Conservation (phyloP, 2,888 invertebrate genomes). For the Scaptomyza cyrtandrae region DNA sequence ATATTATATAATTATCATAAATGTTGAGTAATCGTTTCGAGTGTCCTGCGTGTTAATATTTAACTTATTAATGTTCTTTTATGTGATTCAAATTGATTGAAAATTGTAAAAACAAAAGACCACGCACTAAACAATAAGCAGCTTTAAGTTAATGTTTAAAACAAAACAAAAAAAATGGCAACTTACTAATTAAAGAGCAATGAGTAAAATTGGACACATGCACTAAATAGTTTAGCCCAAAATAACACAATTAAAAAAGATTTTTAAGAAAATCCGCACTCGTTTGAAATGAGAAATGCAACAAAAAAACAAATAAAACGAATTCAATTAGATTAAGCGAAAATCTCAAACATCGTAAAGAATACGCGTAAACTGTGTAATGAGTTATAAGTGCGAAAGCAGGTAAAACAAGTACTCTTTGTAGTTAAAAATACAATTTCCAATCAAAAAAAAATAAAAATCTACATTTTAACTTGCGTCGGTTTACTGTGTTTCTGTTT, state of each 20-base stretch:
- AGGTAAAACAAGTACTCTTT: conserved; percentile 53
- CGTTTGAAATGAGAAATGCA: conserved; percentile 31
- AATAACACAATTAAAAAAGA: conserved; percentile 45
- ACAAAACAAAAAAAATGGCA: conserved; percentile 42
- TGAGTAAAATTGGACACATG: conserved; percentile 53
- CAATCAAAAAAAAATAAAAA: conserved; percentile 51
- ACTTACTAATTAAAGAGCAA: conserved; percentile 62
- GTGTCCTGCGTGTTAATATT: conserved; percentile 63
- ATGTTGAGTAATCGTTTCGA: conserved; percentile 61
- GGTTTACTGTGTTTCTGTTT: background rate
- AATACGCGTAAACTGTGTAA: conserved; percentile 17
- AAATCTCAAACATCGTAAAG: conserved; percentile 60
- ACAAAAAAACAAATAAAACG: conserved; percentile 47
- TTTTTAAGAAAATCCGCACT: conserved; percentile 9
- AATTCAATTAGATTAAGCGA: conserved; percentile 69
- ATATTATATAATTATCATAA: conserved; percentile 48
- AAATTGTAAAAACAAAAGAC: conserved; percentile 32
- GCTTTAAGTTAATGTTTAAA: conserved; percentile 72
- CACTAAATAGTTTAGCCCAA: conserved; percentile 70
- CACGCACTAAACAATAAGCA: conserved; percentile 58
- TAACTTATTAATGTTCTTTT: conserved; percentile 60
- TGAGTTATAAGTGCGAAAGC: conserved; percentile 29
- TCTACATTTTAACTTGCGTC: conserved; percentile 42
- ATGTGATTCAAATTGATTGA: conserved; percentile 62
- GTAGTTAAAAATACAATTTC: conserved; percentile 51